A percentile compares a stretch with the other conserved stretches of the same genome.
Evolutionary conservation across 2,113 vertebrate species (phyloP).

Genomic region (Zingel zingel): DNA sequence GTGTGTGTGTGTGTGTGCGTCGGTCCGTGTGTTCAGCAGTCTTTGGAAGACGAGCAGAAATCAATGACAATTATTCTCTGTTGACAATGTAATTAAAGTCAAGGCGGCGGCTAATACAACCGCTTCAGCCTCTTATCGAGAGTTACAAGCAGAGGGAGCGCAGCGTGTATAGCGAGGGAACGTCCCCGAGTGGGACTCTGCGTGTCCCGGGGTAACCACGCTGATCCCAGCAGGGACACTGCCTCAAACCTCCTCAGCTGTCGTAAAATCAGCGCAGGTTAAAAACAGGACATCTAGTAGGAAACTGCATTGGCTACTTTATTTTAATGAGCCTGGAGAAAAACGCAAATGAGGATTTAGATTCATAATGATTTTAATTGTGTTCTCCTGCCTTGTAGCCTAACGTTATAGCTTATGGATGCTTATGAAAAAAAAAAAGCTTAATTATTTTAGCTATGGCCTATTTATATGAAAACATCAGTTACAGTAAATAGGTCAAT

Average conservation of each 20-base stretch:
- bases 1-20: neutral
- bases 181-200: slow-evolving; percentile 7
- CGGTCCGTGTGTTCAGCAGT: slow-evolving; percentile 34
- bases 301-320: neutral
- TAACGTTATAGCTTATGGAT: neutral
- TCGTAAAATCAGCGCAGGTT: neutral
- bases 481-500: neutral
- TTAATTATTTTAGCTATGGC: neutral
- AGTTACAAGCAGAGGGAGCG: slow-evolving; percentile 82
- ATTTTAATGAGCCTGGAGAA: neutral
- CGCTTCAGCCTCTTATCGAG: slow-evolving; percentile 82
- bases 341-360: neutral
- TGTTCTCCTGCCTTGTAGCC: neutral
- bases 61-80: slow-evolving; percentile 96
- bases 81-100: slow-evolving; percentile 96
- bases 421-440: neutral
- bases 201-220: neutral
- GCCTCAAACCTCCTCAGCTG: neutral
- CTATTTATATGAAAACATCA: neutral
- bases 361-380: neutral
- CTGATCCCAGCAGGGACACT: neutral
- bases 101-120: slow-evolving; percentile 80
- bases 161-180: slow-evolving; percentile 39
- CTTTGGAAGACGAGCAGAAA: slow-evolving; percentile 82
- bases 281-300: neutral